Percentiles rank a stretch among this genome's conserved stretches.
These are phyloP conservation scores for Ranitomeya variabilis DNA, from an alignment of 2,113 vertebrate species.

Conservation along the genomic window DNA sequence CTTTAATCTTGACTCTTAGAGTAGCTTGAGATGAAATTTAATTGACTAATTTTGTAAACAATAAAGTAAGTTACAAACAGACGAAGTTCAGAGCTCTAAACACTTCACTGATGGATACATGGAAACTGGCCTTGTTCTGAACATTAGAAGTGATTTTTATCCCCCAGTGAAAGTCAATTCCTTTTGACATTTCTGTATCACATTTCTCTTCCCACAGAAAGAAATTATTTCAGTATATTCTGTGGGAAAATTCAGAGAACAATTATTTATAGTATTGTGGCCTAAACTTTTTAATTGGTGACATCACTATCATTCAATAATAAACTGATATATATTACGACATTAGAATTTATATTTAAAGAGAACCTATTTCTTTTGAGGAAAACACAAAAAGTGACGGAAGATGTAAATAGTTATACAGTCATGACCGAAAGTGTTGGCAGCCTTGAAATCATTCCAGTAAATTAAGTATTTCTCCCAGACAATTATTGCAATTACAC, in stretches of 20 bases:
- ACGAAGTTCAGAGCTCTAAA: slow-evolving; percentile 14
- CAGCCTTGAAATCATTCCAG: no score
- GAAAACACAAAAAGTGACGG: no score
- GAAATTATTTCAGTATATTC: not conserved
- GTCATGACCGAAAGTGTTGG: no score
- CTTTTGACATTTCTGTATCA: not conserved
- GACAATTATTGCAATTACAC: no score
- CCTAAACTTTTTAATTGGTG: slow-evolving; percentile 1
- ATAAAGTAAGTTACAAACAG: not conserved
- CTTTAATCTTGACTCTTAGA: not conserved
- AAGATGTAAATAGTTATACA: no score
- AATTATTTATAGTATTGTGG: slow-evolving; percentile 1
- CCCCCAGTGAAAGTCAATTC: slow-evolving; percentile 26
- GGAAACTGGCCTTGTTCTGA: not conserved
- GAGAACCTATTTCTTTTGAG: not conserved
- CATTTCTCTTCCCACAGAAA: slow-evolving; percentile 44
- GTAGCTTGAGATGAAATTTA: not conserved
- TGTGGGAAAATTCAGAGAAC: slow-evolving; percentile 37
- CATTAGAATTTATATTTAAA: not conserved
- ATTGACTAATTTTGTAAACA: slow-evolving; percentile 21
- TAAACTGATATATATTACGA: not conserved
- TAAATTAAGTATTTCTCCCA: no score
- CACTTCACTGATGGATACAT: not conserved
- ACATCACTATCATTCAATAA: not conserved
- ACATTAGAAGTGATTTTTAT: slow-evolving; percentile 36